Evolutionary conservation across 92 coral and sea anemone genomes (phyloP), one percentile per base, ranked within the genome.

Genomic region (Anthopleura xanthogrammica): DNA sequence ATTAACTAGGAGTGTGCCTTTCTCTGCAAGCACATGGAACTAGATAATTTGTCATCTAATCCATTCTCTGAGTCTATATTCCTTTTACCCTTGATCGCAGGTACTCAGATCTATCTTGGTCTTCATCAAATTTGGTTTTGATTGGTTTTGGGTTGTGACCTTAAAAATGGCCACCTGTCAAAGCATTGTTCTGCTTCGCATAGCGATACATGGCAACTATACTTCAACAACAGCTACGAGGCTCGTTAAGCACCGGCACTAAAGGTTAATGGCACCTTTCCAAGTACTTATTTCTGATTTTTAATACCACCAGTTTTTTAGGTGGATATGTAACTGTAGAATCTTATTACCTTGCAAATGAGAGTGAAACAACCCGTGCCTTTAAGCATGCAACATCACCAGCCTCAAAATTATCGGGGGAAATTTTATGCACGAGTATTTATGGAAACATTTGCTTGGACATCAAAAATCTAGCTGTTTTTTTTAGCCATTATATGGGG

Each of bases 141-240:
- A 80, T 79, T 79, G 83, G 83, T 5, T 41, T 10, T 62, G 17
- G 17, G 23, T 16, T 56, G 36, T 71, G 71, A 71, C 83, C 83
- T 64, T 16, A 58, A 64, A 46, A 11, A 41, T 80, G 75, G 75
- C 19, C 83, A 80, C 83, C 83, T 16, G 83, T 12, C 16, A 29
- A 2, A 19, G 14, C 56, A 80, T 80, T 80, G 83, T 80, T 42
- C 24, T 64, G 10, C 41, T 42, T 64, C 42, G 41, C 83, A 80
- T 80, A 80, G 75, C 83, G 46, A 62, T 80, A 80, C 83, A 80
- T 80, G 57, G 75, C 76, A 80, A 80, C 83, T 52, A 19, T 16
- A 41, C 20, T 19, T 13, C 12, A 56, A 70, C 20, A 48, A 62
- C 60, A 43, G 46, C 12, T 16, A 22, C 29, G 9, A 58, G n/a